Percentiles rank a stretch among this genome's conserved stretches.
Evolutionary conservation across 2,888 invertebrate genomes (phyloP).

Genomic region (Hermaeophaga mercurialis): DNA sequence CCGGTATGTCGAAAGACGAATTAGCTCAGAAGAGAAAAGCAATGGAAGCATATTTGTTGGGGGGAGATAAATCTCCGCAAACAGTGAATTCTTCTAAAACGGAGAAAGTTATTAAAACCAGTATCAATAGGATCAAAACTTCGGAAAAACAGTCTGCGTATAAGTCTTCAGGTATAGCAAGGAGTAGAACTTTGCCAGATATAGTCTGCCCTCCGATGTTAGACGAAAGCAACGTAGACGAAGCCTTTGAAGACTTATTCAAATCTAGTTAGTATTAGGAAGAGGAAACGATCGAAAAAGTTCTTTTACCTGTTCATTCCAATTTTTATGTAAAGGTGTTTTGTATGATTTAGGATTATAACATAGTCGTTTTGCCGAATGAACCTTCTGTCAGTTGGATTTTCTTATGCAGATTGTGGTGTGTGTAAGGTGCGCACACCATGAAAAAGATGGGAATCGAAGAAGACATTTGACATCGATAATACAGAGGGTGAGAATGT

Average conservation of each 20-base stretch:
- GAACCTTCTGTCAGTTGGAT: slow-evolving; percentile 21
- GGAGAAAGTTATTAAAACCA: slow-evolving; percentile 44
- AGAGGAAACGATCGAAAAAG: slow-evolving; percentile 16
- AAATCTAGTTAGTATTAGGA: slow-evolving; percentile 49
- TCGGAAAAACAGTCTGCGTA: slow-evolving; percentile 59
- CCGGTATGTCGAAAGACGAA: slow-evolving; percentile 70
- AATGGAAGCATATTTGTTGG: slow-evolving; percentile 73
- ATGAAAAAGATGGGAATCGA: slow-evolving; percentile 10
- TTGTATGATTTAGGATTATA: slow-evolving; percentile 32
- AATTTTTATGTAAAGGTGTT: slow-evolving; percentile 36
- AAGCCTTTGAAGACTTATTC: slow-evolving; percentile 87
- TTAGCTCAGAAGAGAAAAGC: slow-evolving; percentile 72
- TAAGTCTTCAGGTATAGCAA: slow-evolving; percentile 62
- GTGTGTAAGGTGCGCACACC: slow-evolving; percentile 25
- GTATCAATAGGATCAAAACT: slow-evolving; percentile 59
- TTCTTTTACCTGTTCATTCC: slow-evolving; percentile 38
- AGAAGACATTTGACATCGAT: slow-evolving; percentile 27
- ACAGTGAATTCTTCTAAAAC: slow-evolving; percentile 24
- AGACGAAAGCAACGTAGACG: slow-evolving; percentile 84
- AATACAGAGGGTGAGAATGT: slow-evolving; percentile 46
- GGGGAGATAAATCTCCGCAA: slow-evolving; percentile 59
- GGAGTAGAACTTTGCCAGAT: slow-evolving; percentile 79
- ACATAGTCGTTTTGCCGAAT: slow-evolving; percentile 28
- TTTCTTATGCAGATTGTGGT: slow-evolving; percentile 20
- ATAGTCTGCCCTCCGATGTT: slow-evolving; percentile 68